A percentile compares a stretch with the other conserved stretches of the same genome.
Evolutionary conservation across 2,888 invertebrate genomes (phyloP).

Genomic region (Alsophila aescularia): DNA sequence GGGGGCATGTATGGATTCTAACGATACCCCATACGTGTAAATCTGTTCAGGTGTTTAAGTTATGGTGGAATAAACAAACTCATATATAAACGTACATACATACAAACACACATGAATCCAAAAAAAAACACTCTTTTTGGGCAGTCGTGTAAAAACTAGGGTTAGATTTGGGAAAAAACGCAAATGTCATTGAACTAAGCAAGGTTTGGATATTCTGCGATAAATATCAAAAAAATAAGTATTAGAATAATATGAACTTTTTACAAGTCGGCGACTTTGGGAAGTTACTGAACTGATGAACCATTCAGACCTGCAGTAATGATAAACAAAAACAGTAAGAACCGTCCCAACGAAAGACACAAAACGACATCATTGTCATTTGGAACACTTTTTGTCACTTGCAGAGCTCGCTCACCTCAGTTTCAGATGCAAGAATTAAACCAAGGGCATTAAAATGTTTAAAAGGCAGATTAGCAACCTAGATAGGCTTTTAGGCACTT

Average conservation of each 20-base stretch:
- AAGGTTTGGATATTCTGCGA: too few relatives aligned
- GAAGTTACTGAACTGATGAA: slow-evolving; percentile 9
- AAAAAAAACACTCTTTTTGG: too few relatives aligned
- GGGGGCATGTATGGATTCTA: too few relatives aligned
- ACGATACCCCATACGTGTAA: too few relatives aligned
- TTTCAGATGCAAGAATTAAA: neutral
- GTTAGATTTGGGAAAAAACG: too few relatives aligned
- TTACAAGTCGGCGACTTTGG: neutral
- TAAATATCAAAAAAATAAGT: neutral
- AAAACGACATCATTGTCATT: neutral
- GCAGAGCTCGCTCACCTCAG: neutral
- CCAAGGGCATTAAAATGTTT: neutral
- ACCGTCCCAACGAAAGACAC: slow-evolving; percentile 3
- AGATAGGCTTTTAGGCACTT: neutral
- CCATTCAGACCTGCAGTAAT: slow-evolving; percentile 4
- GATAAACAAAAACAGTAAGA: slow-evolving; percentile 3
- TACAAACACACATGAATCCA: too few relatives aligned
- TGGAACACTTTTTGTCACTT: neutral
- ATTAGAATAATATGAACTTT: neutral
- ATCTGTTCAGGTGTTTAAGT: too few relatives aligned
- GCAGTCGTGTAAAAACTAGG: too few relatives aligned
- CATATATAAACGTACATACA: too few relatives aligned
- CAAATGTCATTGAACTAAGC: too few relatives aligned
- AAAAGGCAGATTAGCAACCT: neutral
- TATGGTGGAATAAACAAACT: too few relatives aligned